Conservation (phyloP, 1,140 invertebrate genomes). For the Trachelipus rathkii region DNA sequence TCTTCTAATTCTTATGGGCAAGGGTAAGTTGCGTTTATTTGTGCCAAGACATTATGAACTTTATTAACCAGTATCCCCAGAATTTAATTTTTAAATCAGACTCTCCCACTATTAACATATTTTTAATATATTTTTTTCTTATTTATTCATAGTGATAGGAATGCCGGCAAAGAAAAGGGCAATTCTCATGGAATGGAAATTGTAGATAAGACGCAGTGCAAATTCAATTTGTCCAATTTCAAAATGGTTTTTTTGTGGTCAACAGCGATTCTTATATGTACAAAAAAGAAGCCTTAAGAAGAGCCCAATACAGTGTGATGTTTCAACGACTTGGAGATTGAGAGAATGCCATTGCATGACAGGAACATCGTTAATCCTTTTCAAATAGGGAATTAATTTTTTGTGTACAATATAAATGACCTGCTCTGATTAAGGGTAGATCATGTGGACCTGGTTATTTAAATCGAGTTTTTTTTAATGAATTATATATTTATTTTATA, state of each 20-base stretch:
- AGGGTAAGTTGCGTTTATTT: background rate
- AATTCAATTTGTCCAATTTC: slow-evolving; percentile 66
- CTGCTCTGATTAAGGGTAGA: too few relatives aligned
- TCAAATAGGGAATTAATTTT: too few relatives aligned
- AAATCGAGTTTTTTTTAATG: too few relatives aligned
- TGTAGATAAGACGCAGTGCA: slow-evolving; percentile 65
- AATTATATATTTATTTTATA: too few relatives aligned
- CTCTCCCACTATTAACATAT: background rate
- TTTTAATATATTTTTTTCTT: background rate
- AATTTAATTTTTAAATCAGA: background rate
- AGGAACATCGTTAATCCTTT: too few relatives aligned
- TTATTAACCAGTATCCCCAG: background rate
- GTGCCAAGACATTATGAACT: background rate
- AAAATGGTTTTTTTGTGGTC: slow-evolving; percentile 73
- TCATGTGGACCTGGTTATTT: too few relatives aligned
- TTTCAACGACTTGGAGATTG: too few relatives aligned
- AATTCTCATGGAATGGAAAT: slow-evolving; percentile 47
- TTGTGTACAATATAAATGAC: too few relatives aligned
- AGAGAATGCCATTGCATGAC: too few relatives aligned
- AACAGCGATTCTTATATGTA: slow-evolving; percentile 76
- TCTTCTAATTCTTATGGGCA: background rate
- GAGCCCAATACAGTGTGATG: slow-evolving; percentile 64
- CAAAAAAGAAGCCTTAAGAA: slow-evolving; percentile 66
- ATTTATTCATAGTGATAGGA: background rate
- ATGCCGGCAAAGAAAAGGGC: background rate